Base-by-base conservation (phyloP, 2,797 vertebrate species). In the Clarias fuscus region DNA sequence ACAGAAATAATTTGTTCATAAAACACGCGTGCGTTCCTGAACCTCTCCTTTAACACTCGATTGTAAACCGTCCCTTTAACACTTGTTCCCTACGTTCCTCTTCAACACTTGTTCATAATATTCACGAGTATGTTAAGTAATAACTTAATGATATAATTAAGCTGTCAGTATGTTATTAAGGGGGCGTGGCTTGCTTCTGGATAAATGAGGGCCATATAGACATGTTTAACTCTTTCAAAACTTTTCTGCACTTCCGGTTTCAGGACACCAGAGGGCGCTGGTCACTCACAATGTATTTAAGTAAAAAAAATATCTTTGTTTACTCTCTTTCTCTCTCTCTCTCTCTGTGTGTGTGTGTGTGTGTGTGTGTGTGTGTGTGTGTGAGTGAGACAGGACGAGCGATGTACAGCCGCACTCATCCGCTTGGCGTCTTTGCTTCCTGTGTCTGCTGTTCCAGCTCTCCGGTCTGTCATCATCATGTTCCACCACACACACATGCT, bases 361-460 rank as follows among this genome's bases (percentile, higher is more conserved):
- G n/a, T 68, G 72, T 68, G 61, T 85, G 80, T 48, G 58, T 79
- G 67, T 53, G 64, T 83, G 48, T 76, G 27, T 80, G 72, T 70
- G 62, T 85, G 82, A 40, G 62, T 78, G 68, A 30, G 48, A 68
- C 90, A 99, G 98, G 97, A 98, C 33, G 96, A 98, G 8, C 95
- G 95, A 72, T 97, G 96, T 82, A 92, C 89, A 14, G 93, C 90
- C 84, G 95, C 98, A 20, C 91, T 99, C 86, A 92, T 98, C 59
- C 95, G 97, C n/a, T 91, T 99, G 86, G 96, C 97, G 86, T 98
- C 98, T 40, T 95, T 97, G 73, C 93, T 99, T 94, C 96, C 98
- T 0, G 93, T 96, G 18, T 91, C 95, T 43, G 88, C 96, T 11
- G 92, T 98, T 88, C 96, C 96, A 82, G 93, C 95, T 1, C 97